These are phyloP conservation scores for Acromyrmex charruanus DNA, from an alignment of 1,140 invertebrate genomes.

Conservation along the genomic window DNA sequence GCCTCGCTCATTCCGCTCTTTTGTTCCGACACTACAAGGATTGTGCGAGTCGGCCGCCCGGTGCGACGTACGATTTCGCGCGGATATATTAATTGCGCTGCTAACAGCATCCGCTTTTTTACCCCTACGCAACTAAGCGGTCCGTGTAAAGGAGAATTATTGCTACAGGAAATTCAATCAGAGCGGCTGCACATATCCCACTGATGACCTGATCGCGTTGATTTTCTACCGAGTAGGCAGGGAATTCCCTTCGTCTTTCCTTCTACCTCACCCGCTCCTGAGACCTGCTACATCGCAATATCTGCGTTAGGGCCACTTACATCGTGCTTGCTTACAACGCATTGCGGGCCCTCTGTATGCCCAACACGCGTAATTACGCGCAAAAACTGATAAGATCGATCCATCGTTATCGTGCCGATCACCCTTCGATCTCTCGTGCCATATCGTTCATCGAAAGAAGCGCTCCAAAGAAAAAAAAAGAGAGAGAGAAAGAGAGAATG, in stretches of 20 bases:
- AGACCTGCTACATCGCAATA: slow-evolving; percentile 46
- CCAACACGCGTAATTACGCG: slow-evolving; percentile 86
- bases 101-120: slow-evolving; percentile 78
- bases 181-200: slow-evolving; percentile 60
- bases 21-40: slow-evolving; percentile 2
- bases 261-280: not conserved
- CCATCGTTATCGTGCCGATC: slow-evolving; percentile 81
- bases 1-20: not conserved
- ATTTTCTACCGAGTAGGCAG: slow-evolving; percentile 74
- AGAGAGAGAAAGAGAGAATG: not conserved
- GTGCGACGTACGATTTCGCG: slow-evolving; percentile 74
- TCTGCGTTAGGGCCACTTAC: slow-evolving; percentile 66
- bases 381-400: slow-evolving; percentile 86
- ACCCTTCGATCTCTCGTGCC: slow-evolving; percentile 82
- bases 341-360: slow-evolving; percentile 78
- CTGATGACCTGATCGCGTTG: slow-evolving; percentile 65
- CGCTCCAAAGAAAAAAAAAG: not conserved
- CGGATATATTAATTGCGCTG: slow-evolving; percentile 77
- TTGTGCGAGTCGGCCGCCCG: not conserved
- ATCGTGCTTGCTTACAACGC: slow-evolving; percentile 68
- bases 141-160: slow-evolving; percentile 77
- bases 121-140: slow-evolving; percentile 60
- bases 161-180: slow-evolving; percentile 77
- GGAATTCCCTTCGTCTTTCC: slow-evolving; percentile 2
- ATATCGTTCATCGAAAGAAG: slow-evolving; percentile 82